Evolutionary conservation across 2,797 vertebrate species (phyloP).

Genomic region (Bovichtus diacanthus): DNA sequence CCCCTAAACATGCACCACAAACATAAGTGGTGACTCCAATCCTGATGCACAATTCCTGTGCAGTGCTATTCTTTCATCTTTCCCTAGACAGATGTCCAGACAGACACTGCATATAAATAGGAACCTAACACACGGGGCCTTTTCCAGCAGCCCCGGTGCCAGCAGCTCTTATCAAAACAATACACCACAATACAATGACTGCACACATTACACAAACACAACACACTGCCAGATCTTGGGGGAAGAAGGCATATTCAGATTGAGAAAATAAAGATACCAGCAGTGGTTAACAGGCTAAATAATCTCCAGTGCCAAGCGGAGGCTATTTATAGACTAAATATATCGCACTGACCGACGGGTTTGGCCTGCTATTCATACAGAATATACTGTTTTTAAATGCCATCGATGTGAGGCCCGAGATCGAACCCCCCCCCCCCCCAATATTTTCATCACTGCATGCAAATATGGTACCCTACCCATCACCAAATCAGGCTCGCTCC

Average conservation of each 20-base stretch:
- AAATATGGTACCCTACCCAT: conserved; percentile 62
- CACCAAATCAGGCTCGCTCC: conserved; percentile 47
- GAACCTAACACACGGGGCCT: conserved; percentile 77
- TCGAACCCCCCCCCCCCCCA: conserved; percentile 20
- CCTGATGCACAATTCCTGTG: conserved; percentile 65
- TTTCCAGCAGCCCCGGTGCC: conserved; percentile 67
- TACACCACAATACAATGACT: conserved; percentile 77
- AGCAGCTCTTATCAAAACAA: conserved; percentile 79
- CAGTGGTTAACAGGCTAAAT: conserved; percentile 51
- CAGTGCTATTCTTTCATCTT: conserved; percentile 72
- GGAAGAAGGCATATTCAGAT: conserved; percentile 40
- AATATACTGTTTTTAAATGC: conserved; percentile 55
- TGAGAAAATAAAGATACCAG: conserved; percentile 58
- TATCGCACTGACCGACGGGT: conserved; percentile 37
- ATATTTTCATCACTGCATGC: conserved; percentile 66
- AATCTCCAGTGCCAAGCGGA: conserved; percentile 29
- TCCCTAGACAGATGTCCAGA: conserved; percentile 81
- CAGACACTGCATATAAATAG: conserved; percentile 82
- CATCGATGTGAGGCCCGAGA: conserved; percentile 65
- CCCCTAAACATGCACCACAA: conserved; percentile 40
- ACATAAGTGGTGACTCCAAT: conserved; percentile 33
- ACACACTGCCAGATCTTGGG: conserved; percentile 57
- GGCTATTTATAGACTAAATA: conserved; percentile 55
- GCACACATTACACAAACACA: conserved; percentile 75
- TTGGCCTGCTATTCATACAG: conserved; percentile 26